phyloP scores from a whole-genome alignment of 2,797 vertebrate genomes.

The Thalassophryne amazonica region DNA sequence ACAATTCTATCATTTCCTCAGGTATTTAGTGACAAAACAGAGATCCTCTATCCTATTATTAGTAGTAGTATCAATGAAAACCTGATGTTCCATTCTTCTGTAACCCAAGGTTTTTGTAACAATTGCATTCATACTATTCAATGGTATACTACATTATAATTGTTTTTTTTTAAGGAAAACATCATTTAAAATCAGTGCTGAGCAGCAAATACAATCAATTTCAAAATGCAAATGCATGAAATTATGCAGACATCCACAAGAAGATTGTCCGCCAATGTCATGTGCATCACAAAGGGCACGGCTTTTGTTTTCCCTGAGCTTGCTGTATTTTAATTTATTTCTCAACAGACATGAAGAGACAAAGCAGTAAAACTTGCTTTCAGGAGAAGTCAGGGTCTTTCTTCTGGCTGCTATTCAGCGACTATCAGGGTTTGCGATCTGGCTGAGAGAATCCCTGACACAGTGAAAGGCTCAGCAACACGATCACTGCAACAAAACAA shows the following conservation, averaged over 20 bases:
- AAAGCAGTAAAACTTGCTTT: constrained; percentile 55
- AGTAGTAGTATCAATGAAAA: not conserved
- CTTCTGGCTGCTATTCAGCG: constrained; percentile 33
- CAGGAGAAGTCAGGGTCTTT: constrained; percentile 52
- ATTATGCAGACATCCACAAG: constrained; percentile 24
- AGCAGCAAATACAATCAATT: constrained; percentile 36
- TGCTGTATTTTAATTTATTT: constrained; percentile 58
- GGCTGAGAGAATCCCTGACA: constrained; percentile 35
- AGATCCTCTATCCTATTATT: not conserved
- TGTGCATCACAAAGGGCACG: constrained; percentile 18
- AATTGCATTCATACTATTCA: constrained; percentile 7
- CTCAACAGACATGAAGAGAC: constrained; percentile 64
- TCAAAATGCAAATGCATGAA: constrained; percentile 38
- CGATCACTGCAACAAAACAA: constrained; percentile 35
- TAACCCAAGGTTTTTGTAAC: not conserved
- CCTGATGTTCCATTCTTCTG: not conserved
- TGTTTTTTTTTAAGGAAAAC: constrained; percentile 21
- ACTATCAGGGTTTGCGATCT: constrained; percentile 62
- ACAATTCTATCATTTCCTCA: no score
- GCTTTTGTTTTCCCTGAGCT: constrained; percentile 20
- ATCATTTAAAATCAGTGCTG: constrained; percentile 7
- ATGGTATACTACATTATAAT: not conserved
- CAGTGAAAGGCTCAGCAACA: constrained; percentile 51
- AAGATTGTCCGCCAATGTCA: constrained; percentile 32
- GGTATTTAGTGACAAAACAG: no score